Percentiles rank a stretch among this genome's conserved stretches.
Conservation (phyloP, 2,888 invertebrate genomes). For the Leucoptera coffeella region DNA sequence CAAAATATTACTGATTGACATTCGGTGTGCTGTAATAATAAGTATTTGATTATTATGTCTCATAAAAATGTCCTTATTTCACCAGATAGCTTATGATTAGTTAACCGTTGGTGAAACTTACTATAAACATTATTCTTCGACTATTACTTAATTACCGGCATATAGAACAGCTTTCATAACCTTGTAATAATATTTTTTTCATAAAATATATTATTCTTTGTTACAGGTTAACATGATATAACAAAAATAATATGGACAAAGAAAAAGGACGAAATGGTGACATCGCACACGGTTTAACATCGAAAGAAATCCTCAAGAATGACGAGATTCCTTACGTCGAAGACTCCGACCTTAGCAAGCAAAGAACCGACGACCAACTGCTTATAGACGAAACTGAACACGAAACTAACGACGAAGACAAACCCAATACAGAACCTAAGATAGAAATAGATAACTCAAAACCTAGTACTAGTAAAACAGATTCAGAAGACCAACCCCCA, state of each 20-base stretch:
- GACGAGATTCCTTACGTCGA: constrained; percentile 12
- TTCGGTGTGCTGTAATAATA: too few species aligned
- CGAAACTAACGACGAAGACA: constrained; percentile 12
- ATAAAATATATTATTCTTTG: too few species aligned
- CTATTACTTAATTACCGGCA: too few species aligned
- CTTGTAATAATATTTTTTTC: constrained; percentile 9
- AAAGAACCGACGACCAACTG: constrained; percentile 15
- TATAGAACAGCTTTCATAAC: too few species aligned
- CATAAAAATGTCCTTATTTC: too few species aligned
- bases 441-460: not conserved
- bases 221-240: constrained; percentile 29
- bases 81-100: too few species aligned
- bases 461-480: not conserved
- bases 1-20: too few species aligned
- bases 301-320: constrained; percentile 19
- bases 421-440: too few species aligned
- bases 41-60: too few species aligned
- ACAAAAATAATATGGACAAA: constrained; percentile 15
- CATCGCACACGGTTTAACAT: constrained; percentile 29
- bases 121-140: too few species aligned
- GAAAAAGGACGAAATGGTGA: constrained; percentile 11
- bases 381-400: constrained; percentile 15
- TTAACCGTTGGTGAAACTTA: too few species aligned
- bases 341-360: constrained; percentile 19
- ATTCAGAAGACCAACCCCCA: too few species aligned